Percentiles rank a stretch among this genome's conserved stretches.
Evolutionary conservation across 2,113 vertebrate species (phyloP).

Genomic region (Platysternon megacephalum): DNA sequence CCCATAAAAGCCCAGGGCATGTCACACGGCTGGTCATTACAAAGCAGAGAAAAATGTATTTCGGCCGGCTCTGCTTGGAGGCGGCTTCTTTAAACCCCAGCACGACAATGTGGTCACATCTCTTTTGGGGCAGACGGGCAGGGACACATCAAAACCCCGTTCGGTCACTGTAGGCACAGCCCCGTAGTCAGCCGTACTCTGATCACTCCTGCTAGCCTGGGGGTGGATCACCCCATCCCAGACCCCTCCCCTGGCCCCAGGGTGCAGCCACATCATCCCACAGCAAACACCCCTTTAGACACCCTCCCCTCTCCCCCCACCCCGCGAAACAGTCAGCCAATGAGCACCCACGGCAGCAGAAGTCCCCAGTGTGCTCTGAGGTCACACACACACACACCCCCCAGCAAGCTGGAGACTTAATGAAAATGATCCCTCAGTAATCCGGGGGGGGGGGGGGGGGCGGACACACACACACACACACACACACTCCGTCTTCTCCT

Average conservation of each 20-base stretch:
- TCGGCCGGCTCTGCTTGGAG: neutral
- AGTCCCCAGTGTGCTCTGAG: neutral
- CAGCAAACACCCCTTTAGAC: neutral
- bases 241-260: neutral
- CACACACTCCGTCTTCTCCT: neutral
- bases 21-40: neutral
- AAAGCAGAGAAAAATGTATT: constrained; percentile 56
- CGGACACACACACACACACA: too few relatives aligned
- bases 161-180: too few relatives aligned
- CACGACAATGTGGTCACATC: neutral
- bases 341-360: too few relatives aligned
- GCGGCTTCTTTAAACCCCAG: too few relatives aligned
- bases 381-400: neutral
- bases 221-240: neutral
- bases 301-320: neutral
- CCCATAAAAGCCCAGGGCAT: constrained; percentile 62
- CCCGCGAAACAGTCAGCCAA: neutral
- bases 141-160: accelerated
- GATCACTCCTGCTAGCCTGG: neutral
- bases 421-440: neutral
- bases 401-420: neutral
- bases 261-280: neutral
- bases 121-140: too few relatives aligned
- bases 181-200: neutral
- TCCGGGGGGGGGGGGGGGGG: too few relatives aligned